Evolutionary conservation across 2,888 invertebrate genomes (phyloP), one percentile per base, ranked within the genome.

Genomic region (Lacanobia wlatinum): DNA sequence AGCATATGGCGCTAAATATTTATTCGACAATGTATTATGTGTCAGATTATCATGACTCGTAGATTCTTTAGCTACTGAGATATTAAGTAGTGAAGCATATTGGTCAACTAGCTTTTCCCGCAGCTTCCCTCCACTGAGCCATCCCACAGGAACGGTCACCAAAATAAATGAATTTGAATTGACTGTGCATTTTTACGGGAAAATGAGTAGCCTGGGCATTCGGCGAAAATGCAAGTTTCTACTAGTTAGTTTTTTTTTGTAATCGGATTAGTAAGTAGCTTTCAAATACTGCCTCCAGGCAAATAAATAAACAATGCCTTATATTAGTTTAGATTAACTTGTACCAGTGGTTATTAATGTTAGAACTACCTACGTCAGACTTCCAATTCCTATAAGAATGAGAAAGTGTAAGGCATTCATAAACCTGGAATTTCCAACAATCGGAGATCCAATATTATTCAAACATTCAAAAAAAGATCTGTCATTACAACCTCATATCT

Each of bases 1-100:
- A 63, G 62, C 60, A 28, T 46, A 62, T 6, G 28, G 18, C 48
- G 50, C 52, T 21, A 69, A 61, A 53, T 64, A 83, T 79, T 67
- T 68, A 43, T 62, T 68, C 43, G 50, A 56, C 46, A 48, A n/a
- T 52, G 40, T 79, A 43, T 52, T 50, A 43, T 46, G 61, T 66
- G 56, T 78, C 68, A 48, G 52, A 77, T 64, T 50, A 64, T 52
- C 40, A 53, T 69, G 21, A 62, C 52, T 34, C 14, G 52, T 23
- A n/a, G n/a, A 53, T 70, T 38, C 28, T 52, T 34, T 48, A 10
- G 46, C 68, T 59, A 65, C 61, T 73, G 72, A 43, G 8, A 9
- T 2, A 18, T 48, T 34, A 60, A 2, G 10, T 28, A 0, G 10
- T 16, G 10, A 43, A 43, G 50, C 10, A 28, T 38, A 18, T n/a